Evolutionary conservation across 37 sponge, comb jelly and placozoan genomes (phyloP), one percentile per base, ranked within the genome.

Genomic region (Geodia barretti): DNA sequence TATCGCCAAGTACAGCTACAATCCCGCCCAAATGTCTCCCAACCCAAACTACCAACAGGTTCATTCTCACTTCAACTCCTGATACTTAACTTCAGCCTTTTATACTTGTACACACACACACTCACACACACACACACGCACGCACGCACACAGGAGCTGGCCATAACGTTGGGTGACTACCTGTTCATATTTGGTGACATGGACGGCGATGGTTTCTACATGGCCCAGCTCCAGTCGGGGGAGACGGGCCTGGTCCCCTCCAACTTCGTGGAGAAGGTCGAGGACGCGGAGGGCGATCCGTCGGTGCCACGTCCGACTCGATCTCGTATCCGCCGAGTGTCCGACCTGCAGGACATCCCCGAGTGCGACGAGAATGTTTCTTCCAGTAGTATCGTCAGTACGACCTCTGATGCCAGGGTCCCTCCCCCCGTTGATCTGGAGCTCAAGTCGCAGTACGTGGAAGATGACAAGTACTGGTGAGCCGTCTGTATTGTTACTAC

Each of bases 101-200:
- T 17, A 14, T 47, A 47, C 54, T 17, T 47, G 54, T 47, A 47
- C 14, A 47, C 14, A 47, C 54, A 47, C 54, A 47, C 14, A 14
- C 14, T 17, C 54, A 7, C 14, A 47, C 54, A 47, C 54, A 47
- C 14, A 47, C 54, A 47, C 54, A 47, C 65, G n/a, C 14, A 47
- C 54, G 14, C 54, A 47, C 14, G 14, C 54, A 47, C 54, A 47
- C 65, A 37, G 34, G 89, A 89, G 61, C 84, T 89, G 42, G 14
- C 76, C 25, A 79, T 89, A 20, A 21, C 33, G 54, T 31, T 39
- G 8, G 94, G 94, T 29, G 87, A 90, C 64, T 81, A 86, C 40
- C 41, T 94, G 47, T 81, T 86, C 61, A 77, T 94, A 36, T 86
- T 75, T 80, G 94, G 94, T 47, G 84, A 86, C n/a, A 75, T 87